Evolutionary conservation across 92 coral and sea anemone genomes (phyloP), one percentile per base, ranked within the genome.

Genomic region (Montipora capitata): DNA sequence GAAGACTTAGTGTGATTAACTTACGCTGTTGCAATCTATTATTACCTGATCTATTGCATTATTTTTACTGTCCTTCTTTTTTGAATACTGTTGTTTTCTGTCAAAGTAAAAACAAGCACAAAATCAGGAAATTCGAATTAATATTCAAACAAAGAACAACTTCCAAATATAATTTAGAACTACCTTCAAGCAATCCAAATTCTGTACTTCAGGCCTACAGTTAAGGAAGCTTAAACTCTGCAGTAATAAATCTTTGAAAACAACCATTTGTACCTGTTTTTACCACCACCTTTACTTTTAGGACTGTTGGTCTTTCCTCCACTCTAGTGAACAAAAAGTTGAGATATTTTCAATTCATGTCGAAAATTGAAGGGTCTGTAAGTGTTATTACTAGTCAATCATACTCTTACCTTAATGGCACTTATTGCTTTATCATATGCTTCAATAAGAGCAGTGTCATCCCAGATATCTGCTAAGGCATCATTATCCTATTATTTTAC

Each of bases 361-460:
- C 52, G 10, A 5, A 10, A 48, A 5, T 48, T 48, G 10, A 48
- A 48, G 52, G 9, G 52, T 10, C 10, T 5, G 52, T 10, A 48
- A 54, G 61, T 54, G 7, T 54, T 9, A 54, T 8, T 8, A 9
- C 12, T 8, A 54, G 61, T 7, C 35, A 48, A 10, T 48, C 52
- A 48, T 48, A 12, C 12, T 7, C 44, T 57, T 83, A 97, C 99
- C 99, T 97, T 97, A 64, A 97, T 88, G 11, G 96, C 89, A 80
- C 93, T 97, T 16, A 97, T 94, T 20, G 99, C 99, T 87, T 91
- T 93, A 63, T 97, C 99, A 83, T 97, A 97, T 0, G 99, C 99
- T 74, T 97, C 96, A 71, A 97, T 95, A 9, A 97, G 94, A 9
- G 99, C 99, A 77, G 97, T 93, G 58, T 97, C 99, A 73, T 97